These are phyloP conservation scores for Dromiciops gliroides DNA, from an alignment of 2,113 vertebrate species.

Conservation along the genomic window DNA sequence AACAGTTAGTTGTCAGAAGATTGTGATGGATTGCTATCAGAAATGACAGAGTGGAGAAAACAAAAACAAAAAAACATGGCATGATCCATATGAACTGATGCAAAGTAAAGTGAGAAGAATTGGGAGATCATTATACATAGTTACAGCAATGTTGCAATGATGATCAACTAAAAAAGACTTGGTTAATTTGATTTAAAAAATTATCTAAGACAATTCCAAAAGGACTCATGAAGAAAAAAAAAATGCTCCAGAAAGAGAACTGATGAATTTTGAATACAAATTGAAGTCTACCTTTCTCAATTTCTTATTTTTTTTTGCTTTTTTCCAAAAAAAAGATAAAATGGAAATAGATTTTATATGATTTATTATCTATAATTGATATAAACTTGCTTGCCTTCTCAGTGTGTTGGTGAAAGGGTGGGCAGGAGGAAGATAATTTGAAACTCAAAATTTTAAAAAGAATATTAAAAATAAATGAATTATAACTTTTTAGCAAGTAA, in stretches of 20 bases:
- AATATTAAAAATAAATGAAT: not conserved
- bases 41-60: not conserved
- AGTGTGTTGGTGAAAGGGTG: too few relatives aligned
- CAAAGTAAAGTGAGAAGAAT: not conserved
- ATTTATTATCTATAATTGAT: not conserved
- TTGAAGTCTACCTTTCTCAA: not conserved
- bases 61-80: not conserved
- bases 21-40: too few relatives aligned
- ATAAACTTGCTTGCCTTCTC: too few relatives aligned
- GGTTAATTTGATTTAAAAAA: not conserved
- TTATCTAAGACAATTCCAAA: not conserved
- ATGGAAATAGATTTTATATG: not conserved
- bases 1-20: too few relatives aligned
- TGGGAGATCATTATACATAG: not conserved
- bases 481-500: not conserved
- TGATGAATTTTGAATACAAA: not conserved
- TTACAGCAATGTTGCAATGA: not conserved
- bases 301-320: not conserved
- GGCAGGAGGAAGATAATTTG: not conserved
- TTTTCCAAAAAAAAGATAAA: not conserved
- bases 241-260: not conserved
- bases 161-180: not conserved
- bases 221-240: not conserved
- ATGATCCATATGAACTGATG: not conserved
- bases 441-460: not conserved